Conservation (phyloP, 2,797 vertebrate species). For the Micrastur ruficollis region DNA sequence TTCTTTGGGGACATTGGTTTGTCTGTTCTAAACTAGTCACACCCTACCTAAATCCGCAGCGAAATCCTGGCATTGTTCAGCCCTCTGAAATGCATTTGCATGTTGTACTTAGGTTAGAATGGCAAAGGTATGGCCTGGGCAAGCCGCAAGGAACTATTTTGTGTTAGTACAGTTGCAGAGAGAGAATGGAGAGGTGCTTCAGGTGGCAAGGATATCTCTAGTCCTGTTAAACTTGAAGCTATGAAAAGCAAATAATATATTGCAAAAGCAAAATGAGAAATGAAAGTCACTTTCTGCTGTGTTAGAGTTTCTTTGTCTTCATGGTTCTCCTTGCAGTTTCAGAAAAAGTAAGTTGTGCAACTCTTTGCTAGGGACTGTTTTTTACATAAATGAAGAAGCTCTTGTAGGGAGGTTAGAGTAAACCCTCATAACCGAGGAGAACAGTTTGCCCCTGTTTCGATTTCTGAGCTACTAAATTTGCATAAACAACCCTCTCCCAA, state of each 20-base stretch:
- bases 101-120: not conserved
- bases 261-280: not conserved
- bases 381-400: not conserved
- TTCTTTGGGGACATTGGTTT: not conserved
- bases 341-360: not conserved
- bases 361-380: not conserved
- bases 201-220: not conserved
- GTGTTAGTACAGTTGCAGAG: not conserved
- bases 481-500: not conserved
- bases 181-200: not conserved
- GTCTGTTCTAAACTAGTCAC: not conserved
- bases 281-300: not conserved
- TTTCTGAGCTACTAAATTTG: not conserved
- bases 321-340: not conserved
- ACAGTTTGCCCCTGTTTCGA: not conserved
- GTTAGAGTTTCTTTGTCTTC: not conserved
- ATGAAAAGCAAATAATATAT: not conserved
- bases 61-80: not conserved
- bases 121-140: not conserved
- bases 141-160: not conserved
- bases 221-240: not conserved
- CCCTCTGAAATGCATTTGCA: rapidly evolving
- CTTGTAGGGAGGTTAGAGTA: not conserved
- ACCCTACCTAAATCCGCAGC: not conserved
- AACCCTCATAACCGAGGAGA: not conserved